Conservation (phyloP, 2,113 vertebrate species). For the Clarias batrachus region DNA sequence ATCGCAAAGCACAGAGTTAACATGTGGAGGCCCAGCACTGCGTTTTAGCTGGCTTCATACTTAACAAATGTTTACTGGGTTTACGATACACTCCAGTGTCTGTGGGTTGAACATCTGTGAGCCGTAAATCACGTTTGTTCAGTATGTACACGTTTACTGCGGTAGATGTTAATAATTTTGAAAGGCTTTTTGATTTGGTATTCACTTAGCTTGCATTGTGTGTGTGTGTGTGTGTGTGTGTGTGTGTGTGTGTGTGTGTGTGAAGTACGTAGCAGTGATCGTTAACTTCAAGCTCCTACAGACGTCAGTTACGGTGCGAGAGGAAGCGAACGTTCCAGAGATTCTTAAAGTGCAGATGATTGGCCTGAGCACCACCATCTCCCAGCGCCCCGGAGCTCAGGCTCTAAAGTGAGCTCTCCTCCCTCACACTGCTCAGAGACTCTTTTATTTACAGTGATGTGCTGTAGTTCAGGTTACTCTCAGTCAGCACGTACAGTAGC, state of each 20-base stretch:
- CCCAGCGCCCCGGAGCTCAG: slow-evolving; percentile 91
- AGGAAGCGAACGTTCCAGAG: slow-evolving; percentile 81
- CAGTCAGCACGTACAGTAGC: background rate
- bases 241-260: slow-evolving; percentile 31
- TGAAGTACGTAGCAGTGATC: slow-evolving; percentile 86
- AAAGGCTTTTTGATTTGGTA: background rate
- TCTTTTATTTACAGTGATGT: background rate
- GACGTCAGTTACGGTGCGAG: slow-evolving; percentile 86
- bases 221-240: slow-evolving; percentile 11
- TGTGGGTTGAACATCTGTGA: background rate
- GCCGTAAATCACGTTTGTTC: too few species aligned
- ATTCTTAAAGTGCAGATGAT: slow-evolving; percentile 91
- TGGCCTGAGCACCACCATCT: slow-evolving; percentile 84
- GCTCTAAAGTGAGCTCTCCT: slow-evolving; percentile 80
- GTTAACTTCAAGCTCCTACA: slow-evolving; percentile 85
- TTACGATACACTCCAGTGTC: background rate
- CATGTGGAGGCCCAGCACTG: background rate
- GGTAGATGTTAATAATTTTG: background rate
- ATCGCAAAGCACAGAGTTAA: background rate
- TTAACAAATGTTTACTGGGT: background rate
- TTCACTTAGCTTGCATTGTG: background rate
- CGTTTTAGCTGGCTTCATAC: background rate
- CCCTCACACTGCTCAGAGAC: background rate
- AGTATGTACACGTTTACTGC: background rate
- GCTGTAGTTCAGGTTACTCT: background rate